Conservation (phyloP, 2,113 vertebrate genomes). For the Scartelaos histophorus region DNA sequence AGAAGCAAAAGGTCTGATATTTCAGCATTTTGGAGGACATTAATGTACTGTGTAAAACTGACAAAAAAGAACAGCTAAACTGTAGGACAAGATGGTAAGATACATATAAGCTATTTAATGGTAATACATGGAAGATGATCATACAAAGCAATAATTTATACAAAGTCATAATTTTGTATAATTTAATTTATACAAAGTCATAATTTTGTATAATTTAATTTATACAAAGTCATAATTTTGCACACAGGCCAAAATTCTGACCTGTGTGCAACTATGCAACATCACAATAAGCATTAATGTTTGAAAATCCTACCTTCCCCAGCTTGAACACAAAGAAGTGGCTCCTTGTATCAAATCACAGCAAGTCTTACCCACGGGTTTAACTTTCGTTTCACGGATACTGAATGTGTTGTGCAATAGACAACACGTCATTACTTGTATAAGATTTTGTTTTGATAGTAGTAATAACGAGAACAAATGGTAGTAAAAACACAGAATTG, state of each 20-base stretch:
- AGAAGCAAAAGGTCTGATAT: not conserved
- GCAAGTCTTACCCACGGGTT: not conserved
- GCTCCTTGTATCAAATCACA: not conserved
- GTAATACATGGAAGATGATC: not conserved
- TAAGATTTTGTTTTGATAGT: not conserved
- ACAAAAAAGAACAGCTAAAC: not conserved
- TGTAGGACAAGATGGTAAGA: not conserved
- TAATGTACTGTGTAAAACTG: not conserved
- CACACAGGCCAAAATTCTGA: no score
- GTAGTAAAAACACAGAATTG: constrained; percentile 14
- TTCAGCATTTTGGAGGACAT: constrained; percentile 29
- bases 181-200: no score
- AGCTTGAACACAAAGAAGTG: not conserved
- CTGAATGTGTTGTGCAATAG: constrained; percentile 27
- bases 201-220: no score
- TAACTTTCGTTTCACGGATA: constrained; percentile 34
- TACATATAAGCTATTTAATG: not conserved
- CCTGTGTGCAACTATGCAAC: not conserved
- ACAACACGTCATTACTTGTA: not conserved
- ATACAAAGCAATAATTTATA: no score
- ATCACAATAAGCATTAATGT: not conserved
- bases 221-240: no score
- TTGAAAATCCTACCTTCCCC: constrained; percentile 21
- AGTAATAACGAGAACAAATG: not conserved
- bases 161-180: no score